These are phyloP conservation scores for Didymodactylos carnosus DNA, from an alignment of 2,888 invertebrate genomes.

Conservation along the genomic window DNA sequence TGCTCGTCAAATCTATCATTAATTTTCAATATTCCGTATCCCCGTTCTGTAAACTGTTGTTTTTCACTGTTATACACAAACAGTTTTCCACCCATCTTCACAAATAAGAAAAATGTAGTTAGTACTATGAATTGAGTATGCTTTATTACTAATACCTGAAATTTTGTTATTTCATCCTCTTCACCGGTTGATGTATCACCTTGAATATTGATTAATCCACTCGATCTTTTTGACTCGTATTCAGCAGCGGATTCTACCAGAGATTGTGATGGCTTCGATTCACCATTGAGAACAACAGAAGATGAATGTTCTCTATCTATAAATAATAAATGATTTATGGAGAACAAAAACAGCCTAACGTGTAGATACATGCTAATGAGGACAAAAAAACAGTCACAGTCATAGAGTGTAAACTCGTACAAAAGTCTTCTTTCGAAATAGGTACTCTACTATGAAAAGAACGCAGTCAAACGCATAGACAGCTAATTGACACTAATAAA, in stretches of 20 bases:
- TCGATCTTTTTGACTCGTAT: background rate
- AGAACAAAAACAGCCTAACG: background rate
- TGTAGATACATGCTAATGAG: background rate
- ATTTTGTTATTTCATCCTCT: background rate
- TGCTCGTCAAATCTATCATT: background rate
- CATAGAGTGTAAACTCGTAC: too few species aligned
- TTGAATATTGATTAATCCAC: background rate
- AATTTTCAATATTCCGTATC: slow-evolving; percentile 8
- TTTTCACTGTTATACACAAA: background rate
- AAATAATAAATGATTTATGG: too few species aligned
- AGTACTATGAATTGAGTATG: background rate
- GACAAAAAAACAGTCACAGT: too few species aligned
- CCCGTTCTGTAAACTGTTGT: slow-evolving; percentile 1
- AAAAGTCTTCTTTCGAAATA: too few species aligned
- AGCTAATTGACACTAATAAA: too few species aligned
- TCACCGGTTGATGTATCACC: background rate
- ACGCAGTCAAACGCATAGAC: too few species aligned
- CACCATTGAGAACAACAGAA: too few species aligned
- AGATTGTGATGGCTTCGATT: background rate
- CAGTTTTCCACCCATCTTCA: background rate
- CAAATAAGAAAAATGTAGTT: too few species aligned
- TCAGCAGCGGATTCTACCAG: background rate
- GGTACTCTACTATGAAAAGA: too few species aligned
- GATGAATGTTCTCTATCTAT: too few species aligned
- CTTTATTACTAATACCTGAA: background rate